Percentiles rank a stretch among this genome's conserved stretches.
phyloP scores from a whole-genome alignment of 1,140 invertebrate species.

The Drosophila serrata region DNA sequence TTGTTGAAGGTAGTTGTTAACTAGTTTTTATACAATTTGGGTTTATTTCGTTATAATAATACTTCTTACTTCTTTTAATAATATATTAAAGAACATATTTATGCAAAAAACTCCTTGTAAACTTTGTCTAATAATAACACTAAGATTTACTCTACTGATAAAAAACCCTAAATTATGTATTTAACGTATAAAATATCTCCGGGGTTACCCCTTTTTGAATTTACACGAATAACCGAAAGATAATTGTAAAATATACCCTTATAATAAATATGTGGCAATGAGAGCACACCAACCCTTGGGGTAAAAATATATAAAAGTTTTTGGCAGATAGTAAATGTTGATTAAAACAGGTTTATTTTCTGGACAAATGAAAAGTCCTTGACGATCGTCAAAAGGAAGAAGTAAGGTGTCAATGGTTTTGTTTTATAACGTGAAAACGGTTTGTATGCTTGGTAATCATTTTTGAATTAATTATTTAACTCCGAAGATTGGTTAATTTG shows the following conservation, averaged over 20 bases:
- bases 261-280: conserved; percentile 38
- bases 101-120: background rate
- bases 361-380: conserved; percentile 24
- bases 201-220: conserved; percentile 15
- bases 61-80: background rate
- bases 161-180: conserved; percentile 1
- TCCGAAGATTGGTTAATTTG: background rate
- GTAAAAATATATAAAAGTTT: conserved; percentile 10
- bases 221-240: conserved; percentile 33
- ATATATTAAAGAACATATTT: background rate
- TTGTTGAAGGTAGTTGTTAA: too few relatives aligned
- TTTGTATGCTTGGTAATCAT: conserved; percentile 32
- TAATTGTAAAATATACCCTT: conserved; percentile 46
- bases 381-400: background rate
- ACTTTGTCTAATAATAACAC: background rate
- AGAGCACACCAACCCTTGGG: conserved; percentile 5
- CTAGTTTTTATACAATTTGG: background rate
- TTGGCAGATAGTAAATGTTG: conserved; percentile 34
- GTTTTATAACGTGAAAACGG: conserved; percentile 48
- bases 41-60: background rate
- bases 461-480: conserved; percentile 9
- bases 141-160: background rate
- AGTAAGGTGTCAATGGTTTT: conserved; percentile 47
- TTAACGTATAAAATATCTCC: conserved; percentile 4
- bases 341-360: conserved; percentile 38